phyloP scores from a whole-genome alignment of 1,140 invertebrate genomes.

The Neocloeon triangulifer region DNA sequence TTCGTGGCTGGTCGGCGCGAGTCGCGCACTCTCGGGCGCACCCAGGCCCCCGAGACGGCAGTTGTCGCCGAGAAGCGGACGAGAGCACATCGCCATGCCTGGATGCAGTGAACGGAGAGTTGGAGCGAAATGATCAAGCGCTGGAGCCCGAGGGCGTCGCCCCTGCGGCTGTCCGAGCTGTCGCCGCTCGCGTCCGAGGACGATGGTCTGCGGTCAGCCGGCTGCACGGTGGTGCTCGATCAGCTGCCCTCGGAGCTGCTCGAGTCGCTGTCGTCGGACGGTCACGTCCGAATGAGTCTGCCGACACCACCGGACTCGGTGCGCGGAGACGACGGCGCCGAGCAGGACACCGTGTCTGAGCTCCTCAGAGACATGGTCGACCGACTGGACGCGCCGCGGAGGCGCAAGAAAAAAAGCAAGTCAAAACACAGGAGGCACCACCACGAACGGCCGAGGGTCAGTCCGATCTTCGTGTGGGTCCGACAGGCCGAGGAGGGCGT shows the following conservation, averaged over 20 bases:
- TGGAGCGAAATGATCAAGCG: not conserved
- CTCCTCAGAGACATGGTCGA: slow-evolving; percentile 1
- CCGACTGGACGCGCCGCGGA: slow-evolving; percentile 10
- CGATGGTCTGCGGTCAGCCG: not conserved
- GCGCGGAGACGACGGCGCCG: slow-evolving; percentile 10
- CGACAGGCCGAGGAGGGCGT: slow-evolving; percentile 41
- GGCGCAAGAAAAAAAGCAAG: slow-evolving; percentile 13
- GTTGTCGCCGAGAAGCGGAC: too few relatives aligned
- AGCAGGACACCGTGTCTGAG: slow-evolving; percentile 6
- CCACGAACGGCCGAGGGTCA: slow-evolving; percentile 26
- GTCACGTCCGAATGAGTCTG: slow-evolving; percentile 4
- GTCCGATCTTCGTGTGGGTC: slow-evolving; percentile 61
- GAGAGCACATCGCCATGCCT: too few relatives aligned
- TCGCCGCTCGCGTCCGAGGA: too few relatives aligned
- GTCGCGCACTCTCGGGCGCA: too few relatives aligned
- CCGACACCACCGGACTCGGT: slow-evolving; percentile 2
- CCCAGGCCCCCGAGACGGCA: too few relatives aligned
- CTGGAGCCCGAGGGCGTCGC: not conserved
- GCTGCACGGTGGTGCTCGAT: slow-evolving; percentile 8
- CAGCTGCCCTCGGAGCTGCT: slow-evolving; percentile 8
- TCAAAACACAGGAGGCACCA: slow-evolving; percentile 3
- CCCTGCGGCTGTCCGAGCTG: not conserved
- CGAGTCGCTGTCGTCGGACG: slow-evolving; percentile 6
- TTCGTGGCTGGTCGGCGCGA: too few relatives aligned
- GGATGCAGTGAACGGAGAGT: too few relatives aligned